These are phyloP conservation scores for Boloria euphrosyne DNA, from an alignment of 2,888 invertebrate genomes.

Conservation along the genomic window DNA sequence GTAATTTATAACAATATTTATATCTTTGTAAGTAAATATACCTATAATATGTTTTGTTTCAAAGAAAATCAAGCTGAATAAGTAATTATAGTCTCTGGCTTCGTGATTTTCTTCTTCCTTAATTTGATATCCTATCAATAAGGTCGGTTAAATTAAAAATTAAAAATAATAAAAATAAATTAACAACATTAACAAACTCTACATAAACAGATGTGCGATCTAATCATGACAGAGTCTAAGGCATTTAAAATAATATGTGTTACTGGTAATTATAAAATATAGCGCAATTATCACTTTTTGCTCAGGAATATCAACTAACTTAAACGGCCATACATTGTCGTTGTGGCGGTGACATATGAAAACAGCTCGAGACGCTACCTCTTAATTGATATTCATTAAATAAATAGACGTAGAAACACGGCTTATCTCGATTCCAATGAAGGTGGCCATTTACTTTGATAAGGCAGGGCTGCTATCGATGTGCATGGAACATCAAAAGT, in stretches of 20 bases:
- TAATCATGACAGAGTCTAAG: slow-evolving; percentile 9
- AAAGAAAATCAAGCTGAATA: too few relatives aligned
- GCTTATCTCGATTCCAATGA: slow-evolving; percentile 45
- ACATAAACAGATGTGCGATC: slow-evolving; percentile 8
- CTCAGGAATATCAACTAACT: slow-evolving; percentile 32
- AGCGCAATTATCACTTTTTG: slow-evolving; percentile 16
- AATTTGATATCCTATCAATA: too few relatives aligned
- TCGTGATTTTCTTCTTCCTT: too few relatives aligned
- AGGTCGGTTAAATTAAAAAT: too few relatives aligned
- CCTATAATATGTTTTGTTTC: too few relatives aligned
- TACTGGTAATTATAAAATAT: slow-evolving; percentile 24
- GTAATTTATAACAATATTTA: too few relatives aligned
- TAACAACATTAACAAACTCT: too few relatives aligned
- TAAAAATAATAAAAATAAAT: too few relatives aligned
- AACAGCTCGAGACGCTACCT: slow-evolving; percentile 47
- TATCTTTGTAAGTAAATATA: too few relatives aligned
- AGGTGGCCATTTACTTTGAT: slow-evolving; percentile 43
- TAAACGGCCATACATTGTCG: slow-evolving; percentile 25
- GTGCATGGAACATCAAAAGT: not conserved
- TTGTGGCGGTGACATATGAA: slow-evolving; percentile 44
- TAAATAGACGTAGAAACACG: slow-evolving; percentile 44
- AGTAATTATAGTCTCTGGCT: too few relatives aligned
- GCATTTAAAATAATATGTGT: slow-evolving; percentile 18
- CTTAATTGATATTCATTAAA: slow-evolving; percentile 60
- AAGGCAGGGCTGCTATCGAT: slow-evolving; percentile 30